phyloP scores from a whole-genome alignment of 2,113 vertebrate genomes.

The Peromyscus leucopus region DNA sequence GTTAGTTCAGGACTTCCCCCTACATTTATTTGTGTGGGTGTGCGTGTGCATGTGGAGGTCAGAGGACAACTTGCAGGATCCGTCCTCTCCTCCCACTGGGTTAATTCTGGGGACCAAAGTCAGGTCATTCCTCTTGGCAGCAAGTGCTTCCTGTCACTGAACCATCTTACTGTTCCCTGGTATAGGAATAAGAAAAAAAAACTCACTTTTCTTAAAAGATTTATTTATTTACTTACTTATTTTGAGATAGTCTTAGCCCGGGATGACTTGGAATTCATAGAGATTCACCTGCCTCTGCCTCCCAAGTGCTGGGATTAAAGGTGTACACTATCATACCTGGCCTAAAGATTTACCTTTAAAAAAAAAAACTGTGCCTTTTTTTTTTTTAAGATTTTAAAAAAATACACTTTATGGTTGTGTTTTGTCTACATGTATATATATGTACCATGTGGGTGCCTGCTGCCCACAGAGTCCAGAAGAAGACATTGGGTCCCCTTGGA shows the following conservation, averaged over 20 bases:
- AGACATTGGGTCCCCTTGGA: not conserved
- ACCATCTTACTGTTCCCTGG: not conserved
- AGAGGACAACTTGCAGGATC: not conserved
- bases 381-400: not conserved
- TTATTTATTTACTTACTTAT: not conserved
- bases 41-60: not conserved
- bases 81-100: not conserved
- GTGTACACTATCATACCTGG: not conserved
- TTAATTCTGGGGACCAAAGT: not conserved
- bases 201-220: not conserved
- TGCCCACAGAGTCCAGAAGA: not conserved
- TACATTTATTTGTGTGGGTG: not conserved
- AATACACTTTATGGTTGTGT: not conserved
- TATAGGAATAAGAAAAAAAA: not conserved
- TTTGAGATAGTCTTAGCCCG: not conserved
- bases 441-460: not conserved
- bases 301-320: not conserved
- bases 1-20: not conserved
- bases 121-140: not conserved
- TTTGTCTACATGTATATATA: not conserved
- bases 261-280: not conserved
- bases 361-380: not conserved
- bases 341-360: not conserved
- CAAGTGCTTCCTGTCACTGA: not conserved
- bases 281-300: not conserved